Evolutionary conservation across 2,797 vertebrate genomes (phyloP).

Genomic region (Xyrichtys novacula): DNA sequence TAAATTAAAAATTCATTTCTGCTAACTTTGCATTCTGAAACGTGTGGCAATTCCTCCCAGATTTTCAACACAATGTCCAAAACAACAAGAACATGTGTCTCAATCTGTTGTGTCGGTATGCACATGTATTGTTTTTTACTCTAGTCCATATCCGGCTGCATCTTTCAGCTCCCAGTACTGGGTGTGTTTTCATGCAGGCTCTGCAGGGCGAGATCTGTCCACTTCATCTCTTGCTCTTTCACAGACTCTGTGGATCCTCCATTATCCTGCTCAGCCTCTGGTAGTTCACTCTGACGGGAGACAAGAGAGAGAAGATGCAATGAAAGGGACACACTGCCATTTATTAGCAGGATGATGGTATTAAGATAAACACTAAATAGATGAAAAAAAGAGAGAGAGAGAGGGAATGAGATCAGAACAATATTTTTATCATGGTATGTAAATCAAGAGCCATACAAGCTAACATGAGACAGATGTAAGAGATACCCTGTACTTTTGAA

Average conservation of each 20-base stretch:
- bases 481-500: too few relatives aligned
- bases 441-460: background rate
- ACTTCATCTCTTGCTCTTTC: slow-evolving; percentile 99
- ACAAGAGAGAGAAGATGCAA: slow-evolving; percentile 5
- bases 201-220: slow-evolving; percentile 96
- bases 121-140: background rate
- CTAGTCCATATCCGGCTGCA: slow-evolving; percentile 12
- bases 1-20: background rate
- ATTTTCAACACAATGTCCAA: background rate
- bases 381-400: background rate
- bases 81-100: too few relatives aligned
- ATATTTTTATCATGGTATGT: background rate
- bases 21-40: background rate
- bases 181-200: slow-evolving; percentile 96
- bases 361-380: background rate
- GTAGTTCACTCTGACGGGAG: slow-evolving; percentile 91
- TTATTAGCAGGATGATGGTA: background rate
- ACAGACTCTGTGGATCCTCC: slow-evolving; percentile 96
- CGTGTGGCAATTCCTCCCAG: background rate
- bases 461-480: background rate
- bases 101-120: background rate
- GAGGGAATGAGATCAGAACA: background rate
- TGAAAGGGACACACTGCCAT: background rate
- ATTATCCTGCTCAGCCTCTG: slow-evolving; percentile 98
- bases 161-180: slow-evolving; percentile 85